Evolutionary conservation across 1,140 invertebrate genomes (phyloP), one percentile per base, ranked within the genome.

Genomic region (Drosophila eugracilis): DNA sequence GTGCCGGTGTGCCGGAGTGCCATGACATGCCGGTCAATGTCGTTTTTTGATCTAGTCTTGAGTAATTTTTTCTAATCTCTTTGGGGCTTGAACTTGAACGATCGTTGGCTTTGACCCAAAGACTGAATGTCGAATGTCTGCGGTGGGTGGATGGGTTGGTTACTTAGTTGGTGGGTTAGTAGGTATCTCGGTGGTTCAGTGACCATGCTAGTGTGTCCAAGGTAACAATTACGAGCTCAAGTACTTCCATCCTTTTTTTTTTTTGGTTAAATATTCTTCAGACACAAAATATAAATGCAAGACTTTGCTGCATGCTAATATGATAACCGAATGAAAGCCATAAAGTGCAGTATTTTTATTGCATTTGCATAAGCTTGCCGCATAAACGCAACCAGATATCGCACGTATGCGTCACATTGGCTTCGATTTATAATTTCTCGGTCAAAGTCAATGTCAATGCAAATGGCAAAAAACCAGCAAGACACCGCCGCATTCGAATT

Each of bases 401-500:
- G 30, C 47, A 57, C 71, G 55, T 70, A 81, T 86, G 69, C 77
- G 74, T 79, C 83, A 66, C 74, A 65, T 88, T 86, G 83, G 58
- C 77, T 86, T 69, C 71, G 60, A 86, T 85, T 78, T 81, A 69
- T 69, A 66, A 79, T 90, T 90, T 90, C 65, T 90, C 86, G 86
- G 86, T 90, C 86, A 90, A 90, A 90, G 86, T 90, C 86, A 90
- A 90, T 90, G 86, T 83, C 86, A 90, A 90, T 90, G 81, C 65
- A 79, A 88, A 89, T 86, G 77, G 50, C 54, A 39, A 66, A 59
- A 80, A 86, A 71, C 26, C 63, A 67, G 63, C 63, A 52, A 52
- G 53, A 47, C 32, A 55, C 55, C 14, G 15, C 52, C 58, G 34
- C 58, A 73, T 76, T 76, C 78, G 72, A 50, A 75, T 75, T 75